Evolutionary conservation across 2,797 vertebrate species (phyloP).

Genomic region (Liasis olivaceus): DNA sequence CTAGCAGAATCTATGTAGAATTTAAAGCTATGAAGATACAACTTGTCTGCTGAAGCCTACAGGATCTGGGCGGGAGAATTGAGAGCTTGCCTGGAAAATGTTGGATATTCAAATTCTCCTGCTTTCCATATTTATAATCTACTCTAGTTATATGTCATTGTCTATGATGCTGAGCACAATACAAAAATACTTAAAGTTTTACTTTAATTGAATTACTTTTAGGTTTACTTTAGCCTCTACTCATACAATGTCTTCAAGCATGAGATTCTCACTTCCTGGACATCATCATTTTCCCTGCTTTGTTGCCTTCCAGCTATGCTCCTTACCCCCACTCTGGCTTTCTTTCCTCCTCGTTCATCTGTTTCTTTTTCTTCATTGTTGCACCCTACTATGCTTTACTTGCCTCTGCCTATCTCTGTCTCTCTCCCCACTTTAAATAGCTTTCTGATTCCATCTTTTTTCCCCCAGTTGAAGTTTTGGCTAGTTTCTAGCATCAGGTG

Average conservation of each 20-base stretch:
- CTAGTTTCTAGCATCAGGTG: neutral
- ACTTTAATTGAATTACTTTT: too few species aligned
- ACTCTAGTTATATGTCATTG: neutral
- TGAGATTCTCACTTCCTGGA: neutral
- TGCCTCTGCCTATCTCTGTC: neutral
- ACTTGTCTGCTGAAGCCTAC: neutral
- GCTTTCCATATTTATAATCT: neutral
- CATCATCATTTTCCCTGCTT: neutral
- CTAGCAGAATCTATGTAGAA: neutral
- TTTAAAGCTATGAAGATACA: constrained; percentile 11
- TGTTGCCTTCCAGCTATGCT: neutral
- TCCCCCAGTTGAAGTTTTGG: neutral
- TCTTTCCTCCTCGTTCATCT: neutral
- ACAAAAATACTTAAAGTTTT: neutral
- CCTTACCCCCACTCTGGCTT: neutral
- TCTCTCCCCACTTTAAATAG: neutral
- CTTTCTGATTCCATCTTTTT: neutral
- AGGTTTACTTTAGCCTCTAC: neutral
- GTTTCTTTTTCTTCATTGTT: neutral
- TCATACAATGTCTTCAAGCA: neutral
- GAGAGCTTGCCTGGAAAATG: neutral
- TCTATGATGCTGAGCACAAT: neutral
- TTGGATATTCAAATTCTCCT: neutral
- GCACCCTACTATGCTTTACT: neutral
- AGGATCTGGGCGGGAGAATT: neutral